phyloP scores from a whole-genome alignment of 2,888 invertebrate species.

The Tinea pellionella region DNA sequence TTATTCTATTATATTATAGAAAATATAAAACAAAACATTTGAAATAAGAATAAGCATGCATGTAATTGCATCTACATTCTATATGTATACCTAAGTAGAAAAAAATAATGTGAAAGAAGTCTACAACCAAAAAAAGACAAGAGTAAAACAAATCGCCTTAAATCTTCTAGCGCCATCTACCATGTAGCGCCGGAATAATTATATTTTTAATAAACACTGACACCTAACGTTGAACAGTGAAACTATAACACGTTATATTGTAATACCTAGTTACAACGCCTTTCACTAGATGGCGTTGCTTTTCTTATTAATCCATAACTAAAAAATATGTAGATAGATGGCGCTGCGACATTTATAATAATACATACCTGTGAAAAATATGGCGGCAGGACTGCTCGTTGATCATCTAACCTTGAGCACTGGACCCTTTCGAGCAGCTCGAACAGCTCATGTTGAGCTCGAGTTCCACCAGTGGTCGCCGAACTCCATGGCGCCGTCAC shows the following conservation, averaged over 20 bases:
- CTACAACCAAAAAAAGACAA: too few relatives aligned
- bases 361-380: constrained; percentile 89
- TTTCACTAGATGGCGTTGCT: neutral
- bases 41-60: too few relatives aligned
- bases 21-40: too few relatives aligned
- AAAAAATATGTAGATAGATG: neutral
- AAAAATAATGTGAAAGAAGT: too few relatives aligned
- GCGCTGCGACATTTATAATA: neutral
- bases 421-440: constrained; percentile 95
- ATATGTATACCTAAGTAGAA: too few relatives aligned
- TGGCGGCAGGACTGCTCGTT: constrained; percentile 94
- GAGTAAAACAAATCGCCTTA: too few relatives aligned
- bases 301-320: neutral
- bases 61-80: too few relatives aligned
- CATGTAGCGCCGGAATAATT: neutral
- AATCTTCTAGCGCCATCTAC: neutral
- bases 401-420: constrained; percentile 95
- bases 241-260: neutral
- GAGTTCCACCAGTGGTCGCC: constrained; percentile 60
- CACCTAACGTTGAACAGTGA: neutral
- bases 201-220: neutral
- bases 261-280: neutral
- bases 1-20: too few relatives aligned
- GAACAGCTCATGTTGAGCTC: constrained; percentile 83
- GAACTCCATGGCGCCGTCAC: constrained; percentile 67